Percentiles rank a stretch among this genome's conserved stretches.
Conservation (phyloP, 2,888 invertebrate species). For the Fragum fragum region DNA sequence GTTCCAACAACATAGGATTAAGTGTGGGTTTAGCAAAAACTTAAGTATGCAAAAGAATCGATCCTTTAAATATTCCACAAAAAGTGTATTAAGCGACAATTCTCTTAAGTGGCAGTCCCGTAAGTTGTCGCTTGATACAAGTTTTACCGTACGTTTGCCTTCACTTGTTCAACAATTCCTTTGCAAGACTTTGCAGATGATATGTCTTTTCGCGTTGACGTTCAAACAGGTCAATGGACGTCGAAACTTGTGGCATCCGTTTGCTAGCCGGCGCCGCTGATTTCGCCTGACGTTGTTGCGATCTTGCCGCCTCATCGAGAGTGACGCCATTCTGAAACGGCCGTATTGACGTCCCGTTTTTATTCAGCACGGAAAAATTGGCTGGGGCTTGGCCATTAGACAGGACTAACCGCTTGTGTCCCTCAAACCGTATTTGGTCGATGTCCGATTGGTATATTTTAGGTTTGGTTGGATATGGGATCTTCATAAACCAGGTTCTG, state of each 20-base stretch:
- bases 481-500: constrained; percentile 45
- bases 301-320: constrained; percentile 48
- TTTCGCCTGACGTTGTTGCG: constrained; percentile 17
- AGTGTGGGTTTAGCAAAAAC: too few species aligned
- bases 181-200: constrained; percentile 52
- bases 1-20: too few species aligned
- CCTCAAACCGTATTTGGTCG: constrained; percentile 53
- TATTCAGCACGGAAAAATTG: constrained; percentile 59
- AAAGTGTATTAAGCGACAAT: too few species aligned
- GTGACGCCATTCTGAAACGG: constrained; percentile 38
- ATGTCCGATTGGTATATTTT: constrained; percentile 53
- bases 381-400: constrained; percentile 48
- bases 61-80: too few species aligned
- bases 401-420: constrained; percentile 49
- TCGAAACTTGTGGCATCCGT: constrained; percentile 10
- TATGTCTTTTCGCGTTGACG: constrained; percentile 58
- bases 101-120: too few species aligned
- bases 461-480: constrained; percentile 46
- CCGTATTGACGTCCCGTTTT: constrained; percentile 31
- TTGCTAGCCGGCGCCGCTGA: background rate
- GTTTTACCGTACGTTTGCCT: background rate
- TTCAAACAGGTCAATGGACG: constrained; percentile 51
- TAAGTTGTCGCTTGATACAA: too few species aligned
- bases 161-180: constrained; percentile 59
- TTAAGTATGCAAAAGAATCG: too few species aligned